Evolutionary conservation across 30 jellyfish, hydroid and myxozoan species (phyloP).

Genomic region (Hydractinia echinata): DNA sequence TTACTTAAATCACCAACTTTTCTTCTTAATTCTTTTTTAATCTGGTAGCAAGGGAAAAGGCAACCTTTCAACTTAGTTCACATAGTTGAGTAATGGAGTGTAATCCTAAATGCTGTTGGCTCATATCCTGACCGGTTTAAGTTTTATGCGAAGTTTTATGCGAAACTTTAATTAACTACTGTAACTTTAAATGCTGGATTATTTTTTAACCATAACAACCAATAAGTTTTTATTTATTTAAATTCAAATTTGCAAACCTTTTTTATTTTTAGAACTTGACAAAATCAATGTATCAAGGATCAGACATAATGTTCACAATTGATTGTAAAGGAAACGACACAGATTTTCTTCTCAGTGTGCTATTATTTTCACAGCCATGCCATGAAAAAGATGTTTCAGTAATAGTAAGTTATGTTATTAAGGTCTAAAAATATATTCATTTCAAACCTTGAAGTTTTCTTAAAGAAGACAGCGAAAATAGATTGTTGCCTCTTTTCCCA

Average conservation of each 20-base stretch:
- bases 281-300: slow-evolving; percentile 16
- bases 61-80: too few species aligned
- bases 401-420: background rate
- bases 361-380: slow-evolving; percentile 5
- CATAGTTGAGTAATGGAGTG: too few species aligned
- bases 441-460: background rate
- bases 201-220: too few species aligned
- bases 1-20: too few species aligned
- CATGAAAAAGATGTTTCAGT: background rate
- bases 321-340: background rate
- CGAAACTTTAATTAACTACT: too few species aligned
- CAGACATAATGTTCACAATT: background rate
- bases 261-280: background rate
- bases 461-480: background rate
- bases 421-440: background rate
- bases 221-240: too few species aligned
- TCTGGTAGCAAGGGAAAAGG: too few species aligned
- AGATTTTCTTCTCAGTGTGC: background rate
- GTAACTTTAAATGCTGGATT: too few species aligned
- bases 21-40: too few species aligned
- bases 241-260: background rate
- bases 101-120: too few species aligned
- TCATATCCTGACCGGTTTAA: too few species aligned
- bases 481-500: background rate
- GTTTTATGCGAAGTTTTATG: too few species aligned